These are phyloP conservation scores for Gulo gulo DNA, from an alignment of 2,113 vertebrate genomes.

Conservation along the genomic window DNA sequence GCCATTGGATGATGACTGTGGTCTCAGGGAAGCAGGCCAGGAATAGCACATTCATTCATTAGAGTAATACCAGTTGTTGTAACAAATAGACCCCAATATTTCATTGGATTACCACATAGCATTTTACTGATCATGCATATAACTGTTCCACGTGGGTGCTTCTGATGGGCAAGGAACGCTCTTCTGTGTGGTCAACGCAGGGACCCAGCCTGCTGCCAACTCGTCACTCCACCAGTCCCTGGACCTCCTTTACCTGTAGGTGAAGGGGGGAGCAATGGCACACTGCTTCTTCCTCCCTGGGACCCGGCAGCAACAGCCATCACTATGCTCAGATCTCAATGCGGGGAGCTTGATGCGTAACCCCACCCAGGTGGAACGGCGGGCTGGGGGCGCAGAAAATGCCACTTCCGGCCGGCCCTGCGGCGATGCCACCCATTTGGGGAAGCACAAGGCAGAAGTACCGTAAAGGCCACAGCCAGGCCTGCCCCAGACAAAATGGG, in stretches of 20 bases:
- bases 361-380: background rate
- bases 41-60: background rate
- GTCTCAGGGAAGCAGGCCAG: background rate
- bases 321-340: background rate
- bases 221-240: background rate
- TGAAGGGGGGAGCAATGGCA: background rate
- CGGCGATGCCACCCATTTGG: too few species aligned
- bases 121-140: background rate
- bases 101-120: background rate
- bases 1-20: background rate
- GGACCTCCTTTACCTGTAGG: background rate
- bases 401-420: too few species aligned
- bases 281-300: background rate
- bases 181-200: background rate
- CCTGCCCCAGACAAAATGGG: background rate
- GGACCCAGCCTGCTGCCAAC: background rate
- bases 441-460: fast-evolving
- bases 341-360: background rate
- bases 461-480: background rate
- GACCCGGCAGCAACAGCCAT: background rate
- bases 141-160: background rate
- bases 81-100: background rate
- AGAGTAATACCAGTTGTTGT: background rate
- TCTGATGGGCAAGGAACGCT: background rate
- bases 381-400: background rate